Conservation (phyloP, 2,888 invertebrate genomes). For the Helicoverpa assulta region DNA sequence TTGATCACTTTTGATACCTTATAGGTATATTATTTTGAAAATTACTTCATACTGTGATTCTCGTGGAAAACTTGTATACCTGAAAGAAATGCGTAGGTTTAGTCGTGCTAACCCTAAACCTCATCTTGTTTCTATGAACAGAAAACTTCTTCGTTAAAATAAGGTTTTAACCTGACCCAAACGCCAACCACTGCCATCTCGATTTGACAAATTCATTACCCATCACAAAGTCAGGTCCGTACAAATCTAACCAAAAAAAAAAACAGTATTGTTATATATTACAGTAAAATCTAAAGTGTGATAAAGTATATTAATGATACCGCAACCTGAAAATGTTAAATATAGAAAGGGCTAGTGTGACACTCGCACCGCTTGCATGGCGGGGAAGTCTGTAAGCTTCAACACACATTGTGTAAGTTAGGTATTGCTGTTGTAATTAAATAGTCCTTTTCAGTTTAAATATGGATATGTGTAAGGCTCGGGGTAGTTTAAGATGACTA, state of each 20-base stretch:
- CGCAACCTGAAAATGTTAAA: conserved; percentile 72
- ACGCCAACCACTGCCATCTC: conserved; percentile 38
- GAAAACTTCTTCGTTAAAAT: neutral
- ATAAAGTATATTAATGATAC: conserved; percentile 63
- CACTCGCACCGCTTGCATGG: conserved; percentile 76
- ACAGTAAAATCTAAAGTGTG: conserved; percentile 51
- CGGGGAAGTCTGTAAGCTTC: conserved; percentile 81
- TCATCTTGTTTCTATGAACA: neutral
- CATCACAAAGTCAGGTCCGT: conserved; percentile 27
- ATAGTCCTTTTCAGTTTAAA: neutral
- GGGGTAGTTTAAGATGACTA: too few species aligned
- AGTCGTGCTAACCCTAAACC: neutral
- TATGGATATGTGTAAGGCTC: too few species aligned
- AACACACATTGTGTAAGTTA: conserved; percentile 79
- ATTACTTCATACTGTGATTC: too few species aligned
- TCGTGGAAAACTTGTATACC: too few species aligned
- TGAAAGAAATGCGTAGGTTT: too few species aligned
- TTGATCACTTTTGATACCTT: too few species aligned
- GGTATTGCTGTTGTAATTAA: too few species aligned
- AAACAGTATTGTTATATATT: conserved; percentile 26
- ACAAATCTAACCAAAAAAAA: conserved; percentile 50
- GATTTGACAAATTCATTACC: conserved; percentile 51
- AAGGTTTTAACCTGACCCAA: conserved; percentile 17
- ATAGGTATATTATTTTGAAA: too few species aligned
- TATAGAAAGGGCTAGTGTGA: conserved; percentile 56